Conservation (phyloP, 2,113 vertebrate genomes). For the Toxotes chatareus region DNA sequence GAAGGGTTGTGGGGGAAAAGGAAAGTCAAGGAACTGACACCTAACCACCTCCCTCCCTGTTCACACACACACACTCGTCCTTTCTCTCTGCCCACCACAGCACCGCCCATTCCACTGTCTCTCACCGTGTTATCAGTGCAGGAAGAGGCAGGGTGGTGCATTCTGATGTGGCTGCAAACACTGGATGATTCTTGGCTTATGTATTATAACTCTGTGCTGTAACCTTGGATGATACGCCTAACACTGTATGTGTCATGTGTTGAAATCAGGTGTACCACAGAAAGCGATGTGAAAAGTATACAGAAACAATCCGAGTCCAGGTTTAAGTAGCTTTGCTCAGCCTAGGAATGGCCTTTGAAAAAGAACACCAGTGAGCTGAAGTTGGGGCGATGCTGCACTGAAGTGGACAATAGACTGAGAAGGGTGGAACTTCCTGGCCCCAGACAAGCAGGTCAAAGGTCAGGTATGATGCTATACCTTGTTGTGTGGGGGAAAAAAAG, state of each 20-base stretch:
- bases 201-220: slow-evolving; percentile 5
- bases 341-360: slow-evolving; percentile 18
- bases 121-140: slow-evolving; percentile 83
- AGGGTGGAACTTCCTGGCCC: slow-evolving; percentile 85
- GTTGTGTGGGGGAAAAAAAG: slow-evolving; percentile 26
- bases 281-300: background rate
- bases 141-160: slow-evolving; percentile 82
- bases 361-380: slow-evolving; percentile 35
- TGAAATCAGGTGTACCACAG: background rate
- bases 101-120: slow-evolving; percentile 67
- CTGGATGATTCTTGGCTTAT: slow-evolving; percentile 57
- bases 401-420: slow-evolving; percentile 80
- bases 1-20: slow-evolving; percentile 46
- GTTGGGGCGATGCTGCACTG: slow-evolving; percentile 63
- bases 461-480: slow-evolving; percentile 65
- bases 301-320: background rate
- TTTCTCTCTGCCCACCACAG: slow-evolving; percentile 33
- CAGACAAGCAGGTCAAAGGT: slow-evolving; percentile 81
- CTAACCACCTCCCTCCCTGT: slow-evolving; percentile 43
- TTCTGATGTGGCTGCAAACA: slow-evolving; percentile 58
- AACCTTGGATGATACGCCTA: slow-evolving; percentile 18
- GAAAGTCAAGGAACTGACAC: slow-evolving; percentile 79
- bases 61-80: slow-evolving; percentile 18
- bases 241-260: slow-evolving; percentile 1
- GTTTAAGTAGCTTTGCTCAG: background rate